Conservation (phyloP, 2,113 vertebrate species). For the Nicator chloris region DNA sequence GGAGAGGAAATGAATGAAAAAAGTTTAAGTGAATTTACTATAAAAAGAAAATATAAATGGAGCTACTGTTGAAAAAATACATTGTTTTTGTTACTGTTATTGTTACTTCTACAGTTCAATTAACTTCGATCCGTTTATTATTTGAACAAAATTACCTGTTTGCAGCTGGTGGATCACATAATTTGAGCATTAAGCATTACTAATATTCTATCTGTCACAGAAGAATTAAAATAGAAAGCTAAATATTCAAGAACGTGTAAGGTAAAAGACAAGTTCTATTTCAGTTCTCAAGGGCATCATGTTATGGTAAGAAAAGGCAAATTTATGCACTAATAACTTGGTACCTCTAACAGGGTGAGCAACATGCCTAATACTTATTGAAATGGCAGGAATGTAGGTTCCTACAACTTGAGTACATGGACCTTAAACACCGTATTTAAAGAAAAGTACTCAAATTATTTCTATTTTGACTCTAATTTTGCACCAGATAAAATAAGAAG, state of each 20-base stretch:
- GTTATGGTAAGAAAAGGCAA: neutral
- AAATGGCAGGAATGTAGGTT: neutral
- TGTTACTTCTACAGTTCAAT: neutral
- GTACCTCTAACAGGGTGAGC: neutral
- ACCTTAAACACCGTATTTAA: neutral
- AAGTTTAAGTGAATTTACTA: neutral
- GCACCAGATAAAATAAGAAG: neutral
- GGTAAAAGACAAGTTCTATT: neutral
- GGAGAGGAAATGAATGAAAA: neutral
- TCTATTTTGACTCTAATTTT: neutral
- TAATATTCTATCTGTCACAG: neutral
- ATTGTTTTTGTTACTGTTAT: neutral
- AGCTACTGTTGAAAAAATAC: neutral
- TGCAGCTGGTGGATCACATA: neutral
- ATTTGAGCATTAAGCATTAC: neutral
- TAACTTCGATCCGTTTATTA: neutral
- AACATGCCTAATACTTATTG: neutral
- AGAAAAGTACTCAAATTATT: neutral
- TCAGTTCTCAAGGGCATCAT: neutral
- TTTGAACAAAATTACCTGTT: constrained; percentile 8
- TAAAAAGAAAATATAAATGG: constrained; percentile 3
- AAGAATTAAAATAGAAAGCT: neutral
- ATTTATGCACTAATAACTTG: neutral
- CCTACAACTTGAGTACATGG: neutral
- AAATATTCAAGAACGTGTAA: neutral